Evolutionary conservation across 2,113 vertebrate genomes (phyloP).

Genomic region (Tachycineta bicolor): DNA sequence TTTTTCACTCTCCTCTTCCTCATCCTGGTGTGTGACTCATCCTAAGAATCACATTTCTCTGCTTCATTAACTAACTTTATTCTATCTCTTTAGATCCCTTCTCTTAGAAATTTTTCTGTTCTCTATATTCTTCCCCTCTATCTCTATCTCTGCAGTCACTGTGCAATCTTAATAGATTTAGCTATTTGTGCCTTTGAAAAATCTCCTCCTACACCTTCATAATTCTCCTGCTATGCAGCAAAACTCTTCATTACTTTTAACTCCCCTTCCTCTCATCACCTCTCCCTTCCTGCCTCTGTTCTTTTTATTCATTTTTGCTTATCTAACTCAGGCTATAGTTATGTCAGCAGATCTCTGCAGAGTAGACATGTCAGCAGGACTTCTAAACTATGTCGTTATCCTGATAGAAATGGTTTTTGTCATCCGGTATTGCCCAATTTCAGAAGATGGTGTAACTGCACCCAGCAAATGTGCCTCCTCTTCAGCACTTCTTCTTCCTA

Average conservation of each 20-base stretch:
- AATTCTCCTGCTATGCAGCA: not conserved
- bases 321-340: not conserved
- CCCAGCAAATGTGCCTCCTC: not conserved
- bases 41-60: not conserved
- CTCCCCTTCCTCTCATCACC: not conserved
- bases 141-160: not conserved
- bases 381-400: not conserved
- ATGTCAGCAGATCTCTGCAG: not conserved
- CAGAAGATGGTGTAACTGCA: not conserved
- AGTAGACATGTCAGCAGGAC: not conserved
- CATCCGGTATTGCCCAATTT: not conserved
- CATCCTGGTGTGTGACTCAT: not conserved
- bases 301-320: not conserved
- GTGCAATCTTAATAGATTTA: not conserved
- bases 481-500: not conserved
- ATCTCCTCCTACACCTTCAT: not conserved
- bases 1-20: not conserved
- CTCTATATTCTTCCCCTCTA: not conserved
- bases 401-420: not conserved
- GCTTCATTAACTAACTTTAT: not conserved
- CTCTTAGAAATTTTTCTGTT: not conserved
- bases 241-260: not conserved
- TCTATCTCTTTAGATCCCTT: not conserved
- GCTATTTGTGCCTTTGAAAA: conserved; percentile 11
- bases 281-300: not conserved